Conservation (phyloP, 2,797 vertebrate species). For the Fistularia tabacaria region DNA sequence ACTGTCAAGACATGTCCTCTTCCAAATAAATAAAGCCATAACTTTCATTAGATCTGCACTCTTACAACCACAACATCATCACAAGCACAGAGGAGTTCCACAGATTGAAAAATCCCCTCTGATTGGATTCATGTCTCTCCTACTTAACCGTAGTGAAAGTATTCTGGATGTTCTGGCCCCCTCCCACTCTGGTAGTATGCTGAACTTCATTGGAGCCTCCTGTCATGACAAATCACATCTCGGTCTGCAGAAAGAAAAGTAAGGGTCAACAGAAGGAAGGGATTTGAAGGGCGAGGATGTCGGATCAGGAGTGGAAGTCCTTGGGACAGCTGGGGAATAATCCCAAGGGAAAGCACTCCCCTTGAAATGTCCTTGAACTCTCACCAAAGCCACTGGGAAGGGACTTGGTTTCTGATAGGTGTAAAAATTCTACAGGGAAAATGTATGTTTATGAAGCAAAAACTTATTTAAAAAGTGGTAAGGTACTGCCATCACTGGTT, state of each 20-base stretch:
- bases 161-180: too few relatives aligned
- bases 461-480: too few relatives aligned
- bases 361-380: conserved; percentile 1
- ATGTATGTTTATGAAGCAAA: background rate
- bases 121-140: conserved; percentile 23
- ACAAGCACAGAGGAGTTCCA: conserved; percentile 16
- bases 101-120: conserved; percentile 6
- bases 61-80: conserved; percentile 6
- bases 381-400: too few relatives aligned
- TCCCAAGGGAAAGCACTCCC: conserved; percentile 6
- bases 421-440: background rate
- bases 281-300: conserved; percentile 25
- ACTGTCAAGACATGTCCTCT: conserved; percentile 4
- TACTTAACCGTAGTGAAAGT: background rate
- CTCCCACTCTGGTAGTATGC: too few relatives aligned
- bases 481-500: background rate
- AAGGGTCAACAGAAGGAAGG: conserved; percentile 8
- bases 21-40: background rate
- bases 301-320: conserved; percentile 12
- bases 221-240: too few relatives aligned
- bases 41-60: conserved; percentile 3
- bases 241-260: background rate
- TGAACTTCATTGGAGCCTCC: too few relatives aligned
- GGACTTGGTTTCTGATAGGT: background rate
- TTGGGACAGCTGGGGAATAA: conserved; percentile 22